A percentile compares a stretch with the other conserved stretches of the same genome.
These are phyloP conservation scores for Pterobdella sp. DNA, from an alignment of 2,888 invertebrate genomes.

Conservation along the genomic window DNA sequence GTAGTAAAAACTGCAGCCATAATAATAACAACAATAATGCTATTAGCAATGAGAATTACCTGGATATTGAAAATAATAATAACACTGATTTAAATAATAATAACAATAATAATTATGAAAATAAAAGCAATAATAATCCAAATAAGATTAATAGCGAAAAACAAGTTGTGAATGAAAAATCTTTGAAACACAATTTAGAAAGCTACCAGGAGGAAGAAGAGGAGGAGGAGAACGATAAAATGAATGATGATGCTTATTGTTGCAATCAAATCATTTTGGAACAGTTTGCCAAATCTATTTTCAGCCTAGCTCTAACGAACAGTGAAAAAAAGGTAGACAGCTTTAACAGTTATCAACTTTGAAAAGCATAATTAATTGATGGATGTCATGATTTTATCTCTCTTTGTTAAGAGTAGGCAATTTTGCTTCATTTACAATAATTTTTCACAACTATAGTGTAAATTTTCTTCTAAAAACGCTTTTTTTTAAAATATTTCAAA, in stretches of 20 bases:
- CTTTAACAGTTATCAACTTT: background rate
- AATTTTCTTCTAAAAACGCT: too few relatives aligned
- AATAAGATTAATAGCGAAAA: background rate
- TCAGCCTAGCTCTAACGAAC: conserved; percentile 21
- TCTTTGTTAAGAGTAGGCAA: too few relatives aligned
- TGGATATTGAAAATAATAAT: conserved; percentile 4
- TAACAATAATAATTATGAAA: background rate
- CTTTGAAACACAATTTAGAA: background rate
- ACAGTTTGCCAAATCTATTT: background rate
- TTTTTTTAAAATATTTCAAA: too few relatives aligned
- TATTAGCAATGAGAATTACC: background rate
- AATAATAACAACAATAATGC: conserved; percentile 6
- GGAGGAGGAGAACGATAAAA: background rate
- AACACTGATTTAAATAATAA: background rate
- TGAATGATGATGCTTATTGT: background rate
- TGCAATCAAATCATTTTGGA: background rate
- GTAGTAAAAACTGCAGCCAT: background rate
- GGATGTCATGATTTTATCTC: too few relatives aligned
- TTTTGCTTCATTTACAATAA: too few relatives aligned
- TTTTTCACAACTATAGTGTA: too few relatives aligned
- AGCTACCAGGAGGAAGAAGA: background rate
- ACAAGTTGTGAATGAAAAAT: background rate
- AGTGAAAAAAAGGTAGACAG: conserved; percentile 12
- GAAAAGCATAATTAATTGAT: background rate
- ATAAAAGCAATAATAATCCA: background rate